Evolutionary conservation across 2,797 vertebrate genomes (phyloP).

Genomic region (Urocyon cinereoargenteus): DNA sequence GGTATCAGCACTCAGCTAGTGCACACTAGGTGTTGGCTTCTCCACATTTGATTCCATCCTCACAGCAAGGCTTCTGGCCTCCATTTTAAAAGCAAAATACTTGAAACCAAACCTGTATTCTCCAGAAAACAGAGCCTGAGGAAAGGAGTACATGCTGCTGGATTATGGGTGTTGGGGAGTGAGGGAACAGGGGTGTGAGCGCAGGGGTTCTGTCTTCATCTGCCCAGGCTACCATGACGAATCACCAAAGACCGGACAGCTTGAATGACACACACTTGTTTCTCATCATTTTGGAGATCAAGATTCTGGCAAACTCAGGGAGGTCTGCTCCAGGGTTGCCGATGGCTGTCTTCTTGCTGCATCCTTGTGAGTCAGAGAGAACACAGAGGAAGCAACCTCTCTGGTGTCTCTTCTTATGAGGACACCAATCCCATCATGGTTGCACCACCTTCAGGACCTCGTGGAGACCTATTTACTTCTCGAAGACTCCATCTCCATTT

Average conservation of each 20-base stretch:
- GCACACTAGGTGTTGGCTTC: too few species aligned
- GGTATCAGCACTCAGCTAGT: fast-evolving
- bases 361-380: background rate
- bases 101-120: too few species aligned
- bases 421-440: background rate
- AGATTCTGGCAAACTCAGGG: too few species aligned
- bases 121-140: background rate
- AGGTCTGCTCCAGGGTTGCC: background rate
- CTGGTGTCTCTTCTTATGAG: background rate
- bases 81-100: background rate
- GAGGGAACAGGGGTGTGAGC: too few species aligned
- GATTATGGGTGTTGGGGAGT: fast-evolving
- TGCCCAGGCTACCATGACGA: background rate
- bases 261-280: background rate
- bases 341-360: background rate
- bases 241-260: background rate
- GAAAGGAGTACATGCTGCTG: fast-evolving
- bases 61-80: background rate
- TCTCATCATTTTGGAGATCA: background rate
- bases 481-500: too few species aligned
- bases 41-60: background rate
- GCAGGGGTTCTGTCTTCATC: too few species aligned
- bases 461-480: background rate
- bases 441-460: background rate
- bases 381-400: background rate